phyloP scores from a whole-genome alignment of 2,888 invertebrate species.

The Chromoteleia sp. region DNA sequence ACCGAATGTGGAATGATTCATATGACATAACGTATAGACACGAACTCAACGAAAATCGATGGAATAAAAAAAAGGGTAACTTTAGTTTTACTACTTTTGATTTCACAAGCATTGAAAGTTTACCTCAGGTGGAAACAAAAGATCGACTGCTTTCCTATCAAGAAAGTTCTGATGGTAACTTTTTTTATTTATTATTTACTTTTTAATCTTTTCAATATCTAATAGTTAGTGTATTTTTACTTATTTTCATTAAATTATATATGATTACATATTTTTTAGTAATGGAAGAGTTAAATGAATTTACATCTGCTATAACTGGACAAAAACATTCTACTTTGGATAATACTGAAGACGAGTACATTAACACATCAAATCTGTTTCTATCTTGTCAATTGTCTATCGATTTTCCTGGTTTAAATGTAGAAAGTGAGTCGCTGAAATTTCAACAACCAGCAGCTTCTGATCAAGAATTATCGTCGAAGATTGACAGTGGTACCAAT shows the following conservation, averaged over 20 bases:
- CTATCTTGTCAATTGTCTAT: conserved; percentile 10
- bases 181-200: conserved; percentile 4
- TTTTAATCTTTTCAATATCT: no score
- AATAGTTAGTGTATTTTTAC: no score
- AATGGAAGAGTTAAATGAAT: conserved; percentile 48
- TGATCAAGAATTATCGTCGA: conserved; percentile 10
- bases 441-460: conserved; percentile 1
- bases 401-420: background rate
- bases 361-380: conserved; percentile 21
- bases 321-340: conserved; percentile 11
- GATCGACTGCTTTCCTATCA: conserved; percentile 16
- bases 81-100: background rate
- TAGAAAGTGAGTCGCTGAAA: conserved; percentile 19
- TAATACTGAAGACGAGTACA: conserved; percentile 20
- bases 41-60: background rate
- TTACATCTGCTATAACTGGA: background rate
- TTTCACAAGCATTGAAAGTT: background rate
- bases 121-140: conserved; percentile 3
- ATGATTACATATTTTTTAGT: conserved; percentile 26
- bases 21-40: background rate
- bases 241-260: background rate
- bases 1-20: conserved; percentile 19
- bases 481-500: background rate
- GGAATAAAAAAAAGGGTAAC: background rate
- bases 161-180: conserved; percentile 17